phyloP scores from a whole-genome alignment of 2,797 vertebrate species.

The Enteromius argenteus region DNA sequence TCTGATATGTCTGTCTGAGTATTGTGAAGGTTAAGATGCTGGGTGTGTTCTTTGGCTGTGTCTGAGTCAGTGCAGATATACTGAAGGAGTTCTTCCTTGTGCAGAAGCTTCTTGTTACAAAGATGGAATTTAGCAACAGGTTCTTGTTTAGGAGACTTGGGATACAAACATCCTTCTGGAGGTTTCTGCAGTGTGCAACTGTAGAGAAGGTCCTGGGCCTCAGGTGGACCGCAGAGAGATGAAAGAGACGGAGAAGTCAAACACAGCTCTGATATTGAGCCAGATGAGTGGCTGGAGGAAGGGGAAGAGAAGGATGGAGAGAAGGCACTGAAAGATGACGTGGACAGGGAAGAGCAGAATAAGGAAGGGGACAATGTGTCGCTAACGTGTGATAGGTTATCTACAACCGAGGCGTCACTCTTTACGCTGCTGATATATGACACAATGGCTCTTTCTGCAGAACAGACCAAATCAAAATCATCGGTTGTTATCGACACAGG shows the following conservation, averaged over 20 bases:
- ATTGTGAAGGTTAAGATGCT: slow-evolving; percentile 66
- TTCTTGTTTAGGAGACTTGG: slow-evolving; percentile 87
- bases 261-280: slow-evolving; percentile 63
- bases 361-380: slow-evolving; percentile 66
- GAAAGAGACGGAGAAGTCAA: slow-evolving; percentile 61
- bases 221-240: slow-evolving; percentile 24
- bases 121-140: slow-evolving; percentile 82
- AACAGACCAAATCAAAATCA: slow-evolving; percentile 82
- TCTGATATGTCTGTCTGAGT: slow-evolving; percentile 37
- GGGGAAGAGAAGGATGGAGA: slow-evolving; percentile 76
- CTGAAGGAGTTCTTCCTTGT: slow-evolving; percentile 76
- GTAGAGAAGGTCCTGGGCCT: slow-evolving; percentile 65
- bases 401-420: slow-evolving; percentile 71
- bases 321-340: slow-evolving; percentile 60
- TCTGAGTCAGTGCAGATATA: slow-evolving; percentile 65
- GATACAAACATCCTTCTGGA: slow-evolving; percentile 73
- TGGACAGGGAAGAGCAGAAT: slow-evolving; percentile 58
- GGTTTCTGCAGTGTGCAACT: slow-evolving; percentile 63
- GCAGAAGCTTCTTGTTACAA: slow-evolving; percentile 76
- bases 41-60: slow-evolving; percentile 51
- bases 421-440: slow-evolving; percentile 80
- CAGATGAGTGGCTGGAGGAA: slow-evolving; percentile 66
- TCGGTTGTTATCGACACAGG: slow-evolving; percentile 73
- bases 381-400: slow-evolving; percentile 62
- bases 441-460: slow-evolving; percentile 82